phyloP scores from a whole-genome alignment of 2,113 vertebrate genomes.

The Numenius arquata region DNA sequence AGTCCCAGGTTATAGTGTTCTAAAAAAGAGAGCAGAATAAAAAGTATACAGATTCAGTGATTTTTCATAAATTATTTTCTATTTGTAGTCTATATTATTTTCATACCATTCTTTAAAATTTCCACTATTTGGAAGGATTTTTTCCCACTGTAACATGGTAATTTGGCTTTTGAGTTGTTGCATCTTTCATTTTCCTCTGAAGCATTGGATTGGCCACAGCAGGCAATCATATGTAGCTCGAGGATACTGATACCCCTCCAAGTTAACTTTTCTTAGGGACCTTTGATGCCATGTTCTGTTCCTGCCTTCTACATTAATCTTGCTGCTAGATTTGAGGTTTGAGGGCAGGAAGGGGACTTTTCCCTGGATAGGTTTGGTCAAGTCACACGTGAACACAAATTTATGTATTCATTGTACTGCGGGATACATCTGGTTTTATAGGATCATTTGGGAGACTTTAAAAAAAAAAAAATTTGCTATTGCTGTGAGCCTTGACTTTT shows the following conservation, averaged over 20 bases:
- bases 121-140: not conserved
- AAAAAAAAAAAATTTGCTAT: not conserved
- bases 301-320: not conserved
- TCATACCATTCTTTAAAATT: not conserved
- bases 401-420: not conserved
- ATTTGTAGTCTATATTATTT: not conserved
- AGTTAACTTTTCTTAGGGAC: not conserved
- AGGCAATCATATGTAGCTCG: not conserved
- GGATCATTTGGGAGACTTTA: not conserved
- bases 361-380: not conserved
- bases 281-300: not conserved
- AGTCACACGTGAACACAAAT: not conserved
- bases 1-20: not conserved
- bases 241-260: not conserved
- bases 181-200: not conserved
- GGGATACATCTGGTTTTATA: not conserved
- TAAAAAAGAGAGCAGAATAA: not conserved
- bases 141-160: not conserved
- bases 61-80: not conserved
- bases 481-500: not conserved
- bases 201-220: not conserved
- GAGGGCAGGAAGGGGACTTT: not conserved
- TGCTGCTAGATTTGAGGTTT: not conserved
- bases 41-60: not conserved
- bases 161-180: not conserved